phyloP scores from a whole-genome alignment of 2,888 invertebrate genomes.

The Dryadula phaetusa region DNA sequence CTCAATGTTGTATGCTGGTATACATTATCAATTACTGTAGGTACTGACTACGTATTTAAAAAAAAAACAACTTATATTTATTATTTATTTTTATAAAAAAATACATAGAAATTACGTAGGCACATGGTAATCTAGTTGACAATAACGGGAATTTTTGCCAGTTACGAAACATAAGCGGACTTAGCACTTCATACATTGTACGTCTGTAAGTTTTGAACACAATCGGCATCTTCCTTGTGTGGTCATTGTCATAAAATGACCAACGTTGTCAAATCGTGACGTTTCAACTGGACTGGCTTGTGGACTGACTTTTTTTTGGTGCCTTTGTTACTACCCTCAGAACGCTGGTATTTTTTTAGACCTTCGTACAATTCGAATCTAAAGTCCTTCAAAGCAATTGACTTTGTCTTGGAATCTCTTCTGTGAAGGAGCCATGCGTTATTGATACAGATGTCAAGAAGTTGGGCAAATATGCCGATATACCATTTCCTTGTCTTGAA shows the following conservation, averaged over 20 bases:
- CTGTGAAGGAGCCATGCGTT: conserved; percentile 20
- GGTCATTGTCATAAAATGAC: conserved; percentile 43
- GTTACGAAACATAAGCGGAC: conserved; percentile 43
- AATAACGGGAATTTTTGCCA: conserved; percentile 19
- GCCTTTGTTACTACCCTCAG: conserved; percentile 13
- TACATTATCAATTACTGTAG: conserved; percentile 10
- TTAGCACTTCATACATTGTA: conserved; percentile 42
- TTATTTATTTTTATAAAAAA: background rate
- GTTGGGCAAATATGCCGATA: conserved; percentile 50
- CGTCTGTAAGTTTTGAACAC: conserved; percentile 41
- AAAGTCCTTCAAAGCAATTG: conserved; percentile 27
- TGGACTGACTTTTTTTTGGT: background rate
- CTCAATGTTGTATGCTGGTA: background rate
- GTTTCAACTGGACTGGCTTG: conserved; percentile 36
- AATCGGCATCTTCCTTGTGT: conserved; percentile 40
- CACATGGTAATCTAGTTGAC: no score
- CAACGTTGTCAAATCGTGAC: conserved; percentile 40
- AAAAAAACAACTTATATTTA: background rate
- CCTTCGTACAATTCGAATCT: conserved; percentile 28
- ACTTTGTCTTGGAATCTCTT: conserved; percentile 28
- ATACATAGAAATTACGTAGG: background rate
- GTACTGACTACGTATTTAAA: no score
- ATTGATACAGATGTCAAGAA: conserved; percentile 45
- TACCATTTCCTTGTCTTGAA: conserved; percentile 52
- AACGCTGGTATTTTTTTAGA: conserved; percentile 22